Evolutionary conservation across 2,888 invertebrate species (phyloP).

Genomic region (Helicoverpa assulta): DNA sequence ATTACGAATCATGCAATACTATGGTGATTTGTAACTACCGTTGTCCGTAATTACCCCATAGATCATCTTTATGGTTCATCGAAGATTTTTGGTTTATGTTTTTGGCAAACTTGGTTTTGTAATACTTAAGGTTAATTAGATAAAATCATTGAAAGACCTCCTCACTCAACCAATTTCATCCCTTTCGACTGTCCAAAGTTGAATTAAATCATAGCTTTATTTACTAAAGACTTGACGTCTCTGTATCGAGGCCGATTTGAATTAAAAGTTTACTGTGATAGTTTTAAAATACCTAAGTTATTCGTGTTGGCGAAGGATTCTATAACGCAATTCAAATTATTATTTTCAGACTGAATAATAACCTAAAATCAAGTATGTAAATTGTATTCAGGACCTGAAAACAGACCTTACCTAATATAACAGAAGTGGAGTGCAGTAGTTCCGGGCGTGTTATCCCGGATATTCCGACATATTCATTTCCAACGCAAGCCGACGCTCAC

Average conservation of each 20-base stretch:
- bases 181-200: too few relatives aligned
- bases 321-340: too few relatives aligned
- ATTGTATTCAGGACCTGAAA: not conserved
- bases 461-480: conserved; percentile 65
- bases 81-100: not conserved
- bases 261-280: too few relatives aligned
- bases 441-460: conserved; percentile 64
- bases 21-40: conserved; percentile 49
- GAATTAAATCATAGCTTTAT: too few relatives aligned
- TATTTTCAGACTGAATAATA: too few relatives aligned
- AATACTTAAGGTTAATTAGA: too few relatives aligned
- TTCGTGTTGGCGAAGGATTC: too few relatives aligned
- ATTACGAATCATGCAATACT: conserved; percentile 48
- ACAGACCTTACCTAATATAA: not conserved
- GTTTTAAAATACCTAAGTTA: too few relatives aligned
- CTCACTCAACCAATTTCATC: too few relatives aligned
- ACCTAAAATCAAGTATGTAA: not conserved
- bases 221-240: too few relatives aligned
- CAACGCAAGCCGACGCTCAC: conserved; percentile 54
- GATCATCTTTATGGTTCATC: conserved; percentile 12
- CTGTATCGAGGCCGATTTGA: too few relatives aligned
- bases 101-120: not conserved
- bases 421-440: not conserved
- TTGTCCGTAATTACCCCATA: conserved; percentile 29
- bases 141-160: too few relatives aligned